Evolutionary conservation across 2,888 invertebrate species (phyloP).

Genomic region (Psococerastis gibbosa): DNA sequence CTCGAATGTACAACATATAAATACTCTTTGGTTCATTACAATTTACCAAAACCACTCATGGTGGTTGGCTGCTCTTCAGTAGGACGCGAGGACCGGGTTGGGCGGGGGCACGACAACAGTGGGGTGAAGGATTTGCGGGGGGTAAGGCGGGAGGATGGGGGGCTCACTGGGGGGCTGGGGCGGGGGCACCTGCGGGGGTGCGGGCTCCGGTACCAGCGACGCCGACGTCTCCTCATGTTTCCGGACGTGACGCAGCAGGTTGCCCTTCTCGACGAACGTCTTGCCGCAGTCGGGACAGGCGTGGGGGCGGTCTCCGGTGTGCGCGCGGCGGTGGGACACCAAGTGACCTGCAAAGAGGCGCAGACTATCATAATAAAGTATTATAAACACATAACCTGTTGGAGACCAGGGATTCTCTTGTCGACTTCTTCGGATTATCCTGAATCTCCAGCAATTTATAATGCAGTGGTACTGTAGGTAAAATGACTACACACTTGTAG

Average conservation of each 20-base stretch:
- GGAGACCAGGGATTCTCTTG: no score
- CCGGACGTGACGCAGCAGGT: slow-evolving; percentile 51
- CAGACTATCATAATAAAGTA: no score
- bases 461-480: no score
- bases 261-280: slow-evolving; percentile 63
- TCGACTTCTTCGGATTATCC: no score
- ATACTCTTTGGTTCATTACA: no score
- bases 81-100: slow-evolving; percentile 13
- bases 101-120: slow-evolving; percentile 13
- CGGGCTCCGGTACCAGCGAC: not conserved
- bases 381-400: no score
- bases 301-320: slow-evolving; percentile 23
- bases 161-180: not conserved
- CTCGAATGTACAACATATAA: no score
- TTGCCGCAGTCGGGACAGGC: slow-evolving; percentile 54
- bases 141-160: not conserved
- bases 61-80: no score
- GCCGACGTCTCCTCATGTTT: slow-evolving; percentile 32
- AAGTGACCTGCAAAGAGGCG: slow-evolving; percentile 13
- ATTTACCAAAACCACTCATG: no score
- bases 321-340: slow-evolving; percentile 16
- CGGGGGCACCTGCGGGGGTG: not conserved
- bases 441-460: no score
- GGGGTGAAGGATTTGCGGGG: slow-evolving; percentile 6
- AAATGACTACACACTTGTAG: no score